A percentile compares a stretch with the other conserved stretches of the same genome.
Conservation (phyloP, 37 sponge, comb jelly and placozoan species). For the Oopsacas minuta region DNA sequence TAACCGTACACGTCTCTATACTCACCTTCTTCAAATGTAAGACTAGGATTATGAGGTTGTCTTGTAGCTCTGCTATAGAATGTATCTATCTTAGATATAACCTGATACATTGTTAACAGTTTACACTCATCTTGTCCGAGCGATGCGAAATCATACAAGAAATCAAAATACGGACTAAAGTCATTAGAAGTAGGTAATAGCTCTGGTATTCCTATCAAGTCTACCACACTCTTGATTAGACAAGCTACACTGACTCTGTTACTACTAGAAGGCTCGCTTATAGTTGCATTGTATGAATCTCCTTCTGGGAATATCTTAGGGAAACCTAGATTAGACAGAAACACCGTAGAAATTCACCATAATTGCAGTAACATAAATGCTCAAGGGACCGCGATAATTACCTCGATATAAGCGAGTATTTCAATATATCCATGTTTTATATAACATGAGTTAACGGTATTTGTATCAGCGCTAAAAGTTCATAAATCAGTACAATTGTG, state of each 20-base stretch:
- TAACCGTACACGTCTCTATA: too few relatives aligned
- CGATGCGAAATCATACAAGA: not conserved
- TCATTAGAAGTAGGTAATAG: not conserved
- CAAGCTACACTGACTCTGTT: not conserved
- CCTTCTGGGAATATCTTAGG: not conserved
- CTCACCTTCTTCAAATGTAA: not conserved
- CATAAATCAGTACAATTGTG: too few relatives aligned
- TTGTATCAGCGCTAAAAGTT: too few relatives aligned
- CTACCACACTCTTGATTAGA: not conserved
- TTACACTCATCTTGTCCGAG: not conserved
- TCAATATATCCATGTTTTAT: too few relatives aligned
- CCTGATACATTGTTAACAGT: not conserved
- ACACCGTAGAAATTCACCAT: not conserved
- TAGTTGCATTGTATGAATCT: not conserved
- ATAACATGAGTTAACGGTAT: too few relatives aligned
- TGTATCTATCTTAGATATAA: not conserved
- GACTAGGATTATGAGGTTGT: not conserved
- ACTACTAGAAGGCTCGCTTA: not conserved
- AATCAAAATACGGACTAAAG: constrained; percentile 8
- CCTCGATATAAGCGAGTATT: too few relatives aligned
- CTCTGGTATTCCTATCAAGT: not conserved
- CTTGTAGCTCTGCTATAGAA: not conserved
- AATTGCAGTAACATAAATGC: not conserved
- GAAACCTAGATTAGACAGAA: not conserved
- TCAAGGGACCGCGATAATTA: too few relatives aligned